These are phyloP conservation scores for Brotula barbata DNA, from an alignment of 2,797 vertebrate genomes.

Conservation along the genomic window DNA sequence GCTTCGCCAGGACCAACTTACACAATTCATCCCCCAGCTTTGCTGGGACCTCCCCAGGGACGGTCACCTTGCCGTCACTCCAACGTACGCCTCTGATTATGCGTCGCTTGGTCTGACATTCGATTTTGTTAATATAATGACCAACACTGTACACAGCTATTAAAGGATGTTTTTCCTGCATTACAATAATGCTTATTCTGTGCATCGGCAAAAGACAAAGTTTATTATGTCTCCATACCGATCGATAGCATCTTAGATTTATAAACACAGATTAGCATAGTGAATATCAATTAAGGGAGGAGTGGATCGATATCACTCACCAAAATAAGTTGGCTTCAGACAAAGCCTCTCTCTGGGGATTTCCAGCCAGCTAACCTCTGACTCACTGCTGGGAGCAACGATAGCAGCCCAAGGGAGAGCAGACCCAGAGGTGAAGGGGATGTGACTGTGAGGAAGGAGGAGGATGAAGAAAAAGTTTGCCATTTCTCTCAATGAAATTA, in stretches of 20 bases:
- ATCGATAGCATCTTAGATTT: conserved; percentile 92
- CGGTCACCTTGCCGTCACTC: conserved; percentile 56
- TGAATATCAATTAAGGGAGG: conserved; percentile 91
- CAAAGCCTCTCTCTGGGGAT: conserved; percentile 77
- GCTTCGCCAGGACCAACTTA: conserved; percentile 65
- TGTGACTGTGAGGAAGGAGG: conserved; percentile 45
- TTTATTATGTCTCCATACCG: conserved; percentile 88
- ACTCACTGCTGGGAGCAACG: conserved; percentile 64
- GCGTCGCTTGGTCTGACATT: conserved; percentile 75
- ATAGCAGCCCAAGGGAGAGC: conserved; percentile 44
- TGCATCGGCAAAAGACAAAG: conserved; percentile 80
- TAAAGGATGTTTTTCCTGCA: conserved; percentile 91
- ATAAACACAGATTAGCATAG: conserved; percentile 92
- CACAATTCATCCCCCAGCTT: conserved; percentile 56
- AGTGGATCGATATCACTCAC: conserved; percentile 89
- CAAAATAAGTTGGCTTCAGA: conserved; percentile 87
- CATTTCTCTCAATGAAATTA: conserved; percentile 48
- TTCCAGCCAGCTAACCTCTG: conserved; percentile 62
- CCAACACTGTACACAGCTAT: conserved; percentile 86
- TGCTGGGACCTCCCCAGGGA: conserved; percentile 54
- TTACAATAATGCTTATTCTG: conserved; percentile 92
- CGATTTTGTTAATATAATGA: conserved; percentile 91
- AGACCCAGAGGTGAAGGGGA: conserved; percentile 40
- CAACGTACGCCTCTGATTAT: conserved; percentile 78
- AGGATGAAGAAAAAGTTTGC: conserved; percentile 44